Percentiles rank a stretch among this genome's conserved stretches.
phyloP scores from a whole-genome alignment of 2,113 vertebrate genomes.

The Dolichotis patagonum region DNA sequence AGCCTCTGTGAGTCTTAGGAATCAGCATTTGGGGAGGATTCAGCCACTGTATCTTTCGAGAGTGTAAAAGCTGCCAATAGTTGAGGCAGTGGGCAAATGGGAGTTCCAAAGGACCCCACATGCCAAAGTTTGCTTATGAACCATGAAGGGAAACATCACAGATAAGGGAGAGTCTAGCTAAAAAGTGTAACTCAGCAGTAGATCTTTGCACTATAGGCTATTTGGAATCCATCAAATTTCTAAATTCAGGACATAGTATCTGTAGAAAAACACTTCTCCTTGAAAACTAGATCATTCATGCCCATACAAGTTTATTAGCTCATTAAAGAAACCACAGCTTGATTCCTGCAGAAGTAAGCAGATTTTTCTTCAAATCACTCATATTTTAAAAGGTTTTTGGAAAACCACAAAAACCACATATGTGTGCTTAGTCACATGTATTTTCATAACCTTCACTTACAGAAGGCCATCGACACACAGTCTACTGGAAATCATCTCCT shows the following conservation, averaged over 20 bases:
- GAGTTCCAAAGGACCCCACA: not conserved
- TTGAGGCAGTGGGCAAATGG: not conserved
- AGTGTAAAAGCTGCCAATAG: not conserved
- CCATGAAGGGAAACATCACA: not conserved
- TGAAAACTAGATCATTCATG: not conserved
- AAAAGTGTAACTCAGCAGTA: not conserved
- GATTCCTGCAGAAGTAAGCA: not conserved
- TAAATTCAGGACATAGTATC: not conserved
- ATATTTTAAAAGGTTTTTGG: not conserved
- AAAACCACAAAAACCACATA: not conserved
- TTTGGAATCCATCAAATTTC: not conserved
- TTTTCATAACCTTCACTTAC: not conserved
- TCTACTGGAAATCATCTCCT: not conserved
- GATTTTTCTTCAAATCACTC: not conserved
- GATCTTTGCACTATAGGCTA: not conserved
- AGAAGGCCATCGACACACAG: not conserved
- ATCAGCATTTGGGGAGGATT: not conserved
- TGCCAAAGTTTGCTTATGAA: not conserved
- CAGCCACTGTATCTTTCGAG: not conserved
- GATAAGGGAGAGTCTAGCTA: not conserved
- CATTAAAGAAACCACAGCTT: not conserved
- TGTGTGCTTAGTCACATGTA: not conserved
- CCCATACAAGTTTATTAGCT: not conserved
- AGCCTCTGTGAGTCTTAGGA: not conserved
- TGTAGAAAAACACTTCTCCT: not conserved